phyloP scores from a whole-genome alignment of 2,888 invertebrate genomes.

The Caenorhabditis japonica region DNA sequence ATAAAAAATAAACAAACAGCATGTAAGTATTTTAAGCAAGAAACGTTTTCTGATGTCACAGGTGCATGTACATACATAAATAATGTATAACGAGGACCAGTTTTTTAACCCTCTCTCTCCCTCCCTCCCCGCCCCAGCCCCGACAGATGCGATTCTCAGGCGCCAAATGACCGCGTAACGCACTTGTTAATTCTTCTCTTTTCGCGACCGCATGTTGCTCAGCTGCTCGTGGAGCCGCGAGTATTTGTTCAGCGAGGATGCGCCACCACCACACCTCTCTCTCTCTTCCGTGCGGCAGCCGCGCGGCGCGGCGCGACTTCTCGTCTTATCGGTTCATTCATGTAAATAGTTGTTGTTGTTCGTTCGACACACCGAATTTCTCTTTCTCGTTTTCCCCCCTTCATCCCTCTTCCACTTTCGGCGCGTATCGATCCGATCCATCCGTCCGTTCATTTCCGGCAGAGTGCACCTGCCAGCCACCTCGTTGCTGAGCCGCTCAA shows the following conservation, averaged over 20 bases:
- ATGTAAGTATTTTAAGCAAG: too few species aligned
- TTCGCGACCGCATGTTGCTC: slow-evolving; percentile 33
- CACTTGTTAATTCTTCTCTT: slow-evolving; percentile 46
- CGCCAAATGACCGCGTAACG: slow-evolving; percentile 44
- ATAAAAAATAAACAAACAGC: too few species aligned
- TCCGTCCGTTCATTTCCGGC: slow-evolving; percentile 1
- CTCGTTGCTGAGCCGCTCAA: slow-evolving; percentile 29
- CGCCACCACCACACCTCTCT: slow-evolving; percentile 14
- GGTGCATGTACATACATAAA: too few species aligned
- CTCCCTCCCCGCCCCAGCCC: too few species aligned
- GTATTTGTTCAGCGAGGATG: slow-evolving; percentile 37
- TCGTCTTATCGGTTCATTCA: slow-evolving; percentile 27
- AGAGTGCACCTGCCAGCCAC: slow-evolving; percentile 22
- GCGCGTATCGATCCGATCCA: slow-evolving; percentile 12
- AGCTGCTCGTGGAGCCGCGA: slow-evolving; percentile 20
- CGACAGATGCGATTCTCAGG: too few species aligned
- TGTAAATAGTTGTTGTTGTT: slow-evolving; percentile 49
- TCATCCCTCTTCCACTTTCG: slow-evolving; percentile 6
- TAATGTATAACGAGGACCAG: too few species aligned
- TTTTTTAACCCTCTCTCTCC: neutral
- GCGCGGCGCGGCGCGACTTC: slow-evolving; percentile 9
- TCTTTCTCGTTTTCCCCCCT: neutral
- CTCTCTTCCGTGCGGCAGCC: slow-evolving; percentile 16
- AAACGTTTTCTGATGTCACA: too few species aligned
- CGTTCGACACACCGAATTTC: slow-evolving; percentile 17